These are phyloP conservation scores for Tragelaphus strepsiceros DNA, from an alignment of 2,113 vertebrate genomes.

Conservation along the genomic window DNA sequence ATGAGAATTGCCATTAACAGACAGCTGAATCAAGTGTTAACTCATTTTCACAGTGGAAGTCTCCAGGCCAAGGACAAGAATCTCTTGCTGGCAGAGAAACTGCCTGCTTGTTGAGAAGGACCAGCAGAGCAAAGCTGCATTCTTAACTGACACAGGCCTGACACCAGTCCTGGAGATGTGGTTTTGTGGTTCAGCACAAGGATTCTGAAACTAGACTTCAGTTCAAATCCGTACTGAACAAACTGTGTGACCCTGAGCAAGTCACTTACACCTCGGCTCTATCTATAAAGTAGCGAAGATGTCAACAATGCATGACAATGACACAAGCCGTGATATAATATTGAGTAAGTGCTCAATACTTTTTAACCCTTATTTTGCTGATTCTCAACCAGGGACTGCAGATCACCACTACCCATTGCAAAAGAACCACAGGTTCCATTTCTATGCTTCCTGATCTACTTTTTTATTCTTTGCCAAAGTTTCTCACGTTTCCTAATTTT, in stretches of 20 bases:
- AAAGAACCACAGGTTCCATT: background rate
- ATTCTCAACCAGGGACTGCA: background rate
- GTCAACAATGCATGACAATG: background rate
- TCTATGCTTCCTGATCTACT: background rate
- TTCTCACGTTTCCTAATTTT: background rate
- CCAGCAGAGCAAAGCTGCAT: background rate
- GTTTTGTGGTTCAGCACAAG: background rate
- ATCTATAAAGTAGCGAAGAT: background rate
- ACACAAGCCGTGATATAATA: fast-evolving
- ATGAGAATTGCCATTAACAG: background rate
- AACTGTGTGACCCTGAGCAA: background rate
- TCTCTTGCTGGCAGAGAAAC: background rate
- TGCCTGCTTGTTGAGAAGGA: background rate
- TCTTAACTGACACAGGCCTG: background rate
- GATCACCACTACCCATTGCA: no score
- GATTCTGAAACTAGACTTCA: background rate
- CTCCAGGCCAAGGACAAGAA: background rate
- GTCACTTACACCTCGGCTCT: background rate
- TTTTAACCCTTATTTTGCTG: background rate
- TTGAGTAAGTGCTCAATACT: no score
- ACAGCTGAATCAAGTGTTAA: background rate
- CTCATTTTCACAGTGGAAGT: background rate
- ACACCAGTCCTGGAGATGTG: background rate
- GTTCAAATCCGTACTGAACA: background rate
- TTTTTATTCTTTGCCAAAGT: background rate